Base-by-base conservation (phyloP, 2,888 invertebrate genomes). In the Ctena decussata region DNA sequence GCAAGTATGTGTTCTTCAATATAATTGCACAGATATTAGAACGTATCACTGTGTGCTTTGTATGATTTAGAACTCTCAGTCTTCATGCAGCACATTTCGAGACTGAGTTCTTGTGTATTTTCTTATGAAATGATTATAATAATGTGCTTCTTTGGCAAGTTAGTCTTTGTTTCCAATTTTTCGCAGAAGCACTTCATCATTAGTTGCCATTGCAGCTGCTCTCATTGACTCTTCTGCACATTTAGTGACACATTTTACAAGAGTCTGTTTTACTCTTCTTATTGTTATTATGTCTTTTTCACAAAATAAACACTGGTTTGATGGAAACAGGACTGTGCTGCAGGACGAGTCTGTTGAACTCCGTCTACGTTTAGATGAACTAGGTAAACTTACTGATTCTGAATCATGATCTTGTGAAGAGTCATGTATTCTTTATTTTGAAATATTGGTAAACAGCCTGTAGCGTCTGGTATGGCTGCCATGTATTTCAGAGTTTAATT, bases 301-400 rank as follows among this genome's bases (percentile, higher is more conserved):
- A 75, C 77, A 86, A 49, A 86, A 86, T 24, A 86, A 37, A 49
- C 86, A 83, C 39, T 80, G 24, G 41, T 80, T 60, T 6, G 71
- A 18, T 24, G 77, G 80, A 69, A 80, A 77, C 12, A 80, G 18
- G 5, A 80, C 46, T 30, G 21, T 53, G 71, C 46, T 57, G 12
- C 30, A 41, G 35, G 41, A 41, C 15, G 39, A n/a, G 32, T 72
- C 44, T 30, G 44, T 18, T 46, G 27, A 24, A 27, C 46, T 27
- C 15, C 69, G 37, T 12, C 24, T 21, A 41, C 41, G 41, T 41
- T 41, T 41, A n/a, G 77, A 70, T 39, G 71, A 27, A 37, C 77
- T 69, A 30, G 71, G 57, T 39, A 37, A 15, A 39, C 57, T 71
- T 8, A 57, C 6, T 57, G 30, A 3, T 15, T 57, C 60, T 37